Base-by-base conservation (phyloP, 2,113 vertebrate species). In the Catharus bicknelli region DNA sequence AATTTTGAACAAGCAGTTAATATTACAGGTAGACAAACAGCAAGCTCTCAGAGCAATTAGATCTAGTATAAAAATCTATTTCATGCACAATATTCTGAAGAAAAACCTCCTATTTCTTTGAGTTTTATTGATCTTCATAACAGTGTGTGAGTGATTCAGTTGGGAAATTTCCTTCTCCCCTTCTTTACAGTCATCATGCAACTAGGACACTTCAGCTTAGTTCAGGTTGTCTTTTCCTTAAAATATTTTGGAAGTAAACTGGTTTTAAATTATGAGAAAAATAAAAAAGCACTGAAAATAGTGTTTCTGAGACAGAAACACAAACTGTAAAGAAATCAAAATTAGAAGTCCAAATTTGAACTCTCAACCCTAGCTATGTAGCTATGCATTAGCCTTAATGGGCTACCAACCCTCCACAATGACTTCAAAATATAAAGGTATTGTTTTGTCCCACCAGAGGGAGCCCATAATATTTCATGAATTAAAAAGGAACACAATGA, bases 361-460 rank as follows among this genome's bases (percentile, higher is more conserved):
- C 3, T 57, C 12, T 4, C 3, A 76, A 76, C 3, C 43, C 61
- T 59, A 50, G 17, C 48, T 13, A 58, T 3, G 21, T 9, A 36
- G 15, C 45, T 38, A 38, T 38, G 38, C 38, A 38, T 9, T 38
- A 21, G 22, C 20, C 4, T 76, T 68, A 83, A 73, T 38, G 38
- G 27, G 27, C 20, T 87, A 42, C 29, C 16, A 53, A 38, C 9
- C 15, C 13, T 7, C 14, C 51, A 45, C 6, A 23, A 14, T 9
- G 18, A 63, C 23, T 55, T 29, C 59, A 58, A 88, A 77, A 74
- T 32, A 26, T 34, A 86, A 90, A 86, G 16, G 18, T 94, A 74
- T 90, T 93, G 62, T 86, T 93, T 94, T 93, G 93, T 22, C 93
- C 95, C 96, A 96, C 89, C 85, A 97, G 96, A 96, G 95, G 95